These are phyloP conservation scores for Armadillidium nasatum DNA, from an alignment of 1,140 invertebrate genomes.

Conservation along the genomic window DNA sequence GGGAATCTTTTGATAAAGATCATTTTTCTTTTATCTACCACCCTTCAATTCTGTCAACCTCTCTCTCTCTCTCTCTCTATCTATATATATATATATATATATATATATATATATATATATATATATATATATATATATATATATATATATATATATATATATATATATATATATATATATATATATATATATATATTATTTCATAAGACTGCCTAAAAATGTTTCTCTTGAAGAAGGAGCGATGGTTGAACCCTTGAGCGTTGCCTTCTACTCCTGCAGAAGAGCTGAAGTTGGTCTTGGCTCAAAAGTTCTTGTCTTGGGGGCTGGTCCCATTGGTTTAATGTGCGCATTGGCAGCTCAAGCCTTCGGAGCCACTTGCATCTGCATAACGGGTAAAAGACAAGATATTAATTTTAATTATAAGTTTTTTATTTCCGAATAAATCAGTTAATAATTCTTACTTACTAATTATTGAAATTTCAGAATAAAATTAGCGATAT, in stretches of 20 bases:
- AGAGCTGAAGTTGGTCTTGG: conserved; percentile 68
- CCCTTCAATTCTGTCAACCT: too few relatives aligned
- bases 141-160: conserved; percentile 7
- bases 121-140: conserved; percentile 22
- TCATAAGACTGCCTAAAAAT: conserved; percentile 52
- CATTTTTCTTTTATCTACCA: too few relatives aligned
- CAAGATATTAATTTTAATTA: too few relatives aligned
- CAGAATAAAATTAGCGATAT: too few relatives aligned
- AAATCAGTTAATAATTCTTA: too few relatives aligned
- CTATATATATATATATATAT: too few relatives aligned
- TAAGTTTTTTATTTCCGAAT: too few relatives aligned
- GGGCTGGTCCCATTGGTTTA: conserved; percentile 83
- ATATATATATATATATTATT: neutral
- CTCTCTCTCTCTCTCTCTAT: too few relatives aligned
- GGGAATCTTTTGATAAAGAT: too few relatives aligned
- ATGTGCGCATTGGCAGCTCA: neutral
- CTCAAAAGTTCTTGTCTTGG: conserved; percentile 75
- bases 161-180: conserved; percentile 29
- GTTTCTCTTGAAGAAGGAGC: conserved; percentile 88
- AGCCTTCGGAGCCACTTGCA: too few relatives aligned
- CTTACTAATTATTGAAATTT: too few relatives aligned
- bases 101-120: neutral
- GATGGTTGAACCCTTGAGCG: conserved; percentile 82
- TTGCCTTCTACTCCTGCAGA: conserved; percentile 85
- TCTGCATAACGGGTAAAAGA: too few relatives aligned